A percentile compares a stretch with the other conserved stretches of the same genome.
These are phyloP conservation scores for Sceloporus tristichus DNA, from an alignment of 2,113 vertebrate genomes.

Conservation along the genomic window DNA sequence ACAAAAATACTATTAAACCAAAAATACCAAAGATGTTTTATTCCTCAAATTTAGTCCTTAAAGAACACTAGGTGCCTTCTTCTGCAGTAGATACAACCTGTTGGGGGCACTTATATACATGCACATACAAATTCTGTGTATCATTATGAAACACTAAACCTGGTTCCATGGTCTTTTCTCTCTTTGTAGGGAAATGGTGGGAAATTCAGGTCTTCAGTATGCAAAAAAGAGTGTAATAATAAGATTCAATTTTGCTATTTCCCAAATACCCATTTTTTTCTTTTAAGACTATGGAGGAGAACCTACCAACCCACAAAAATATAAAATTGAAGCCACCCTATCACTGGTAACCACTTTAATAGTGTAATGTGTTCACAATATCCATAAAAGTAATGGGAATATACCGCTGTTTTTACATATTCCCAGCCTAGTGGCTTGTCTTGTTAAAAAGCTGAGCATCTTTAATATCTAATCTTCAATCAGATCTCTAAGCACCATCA, in stretches of 20 bases:
- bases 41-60: not conserved
- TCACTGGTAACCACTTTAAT: not conserved
- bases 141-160: too few species aligned
- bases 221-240: not conserved
- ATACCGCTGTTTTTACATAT: not conserved
- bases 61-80: not conserved
- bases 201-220: not conserved
- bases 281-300: not conserved
- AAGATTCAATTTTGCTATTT: not conserved
- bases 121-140: not conserved
- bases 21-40: too few species aligned
- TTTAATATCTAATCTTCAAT: not conserved
- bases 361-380: not conserved
- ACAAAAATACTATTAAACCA: too few species aligned
- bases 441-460: not conserved
- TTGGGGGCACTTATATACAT: not conserved
- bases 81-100: not conserved
- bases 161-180: not conserved
- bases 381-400: not conserved
- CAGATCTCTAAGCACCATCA: not conserved
- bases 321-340: not conserved
- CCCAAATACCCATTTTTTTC: too few species aligned
- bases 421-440: not conserved
- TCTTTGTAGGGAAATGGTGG: not conserved
- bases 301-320: not conserved